These are phyloP conservation scores for Clistopyga incitator DNA, from an alignment of 2,888 invertebrate species.

Conservation along the genomic window DNA sequence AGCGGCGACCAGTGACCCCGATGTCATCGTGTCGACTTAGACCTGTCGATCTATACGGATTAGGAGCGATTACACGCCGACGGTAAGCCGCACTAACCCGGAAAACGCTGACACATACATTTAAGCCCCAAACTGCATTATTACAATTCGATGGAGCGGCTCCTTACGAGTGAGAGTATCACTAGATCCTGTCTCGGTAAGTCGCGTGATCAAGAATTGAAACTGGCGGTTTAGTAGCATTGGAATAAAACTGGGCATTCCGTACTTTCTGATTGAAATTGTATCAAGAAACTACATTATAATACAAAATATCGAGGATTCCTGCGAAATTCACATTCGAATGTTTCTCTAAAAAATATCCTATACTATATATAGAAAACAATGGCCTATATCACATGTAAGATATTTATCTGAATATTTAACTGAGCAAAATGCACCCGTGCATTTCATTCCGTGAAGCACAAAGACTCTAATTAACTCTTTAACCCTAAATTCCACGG, in stretches of 20 bases:
- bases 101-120: neutral
- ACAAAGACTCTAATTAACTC: too few species aligned
- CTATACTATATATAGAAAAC: too few species aligned
- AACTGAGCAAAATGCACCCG: too few species aligned
- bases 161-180: neutral
- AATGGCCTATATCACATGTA: too few species aligned
- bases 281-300: too few species aligned
- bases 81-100: neutral
- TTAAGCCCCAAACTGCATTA: neutral
- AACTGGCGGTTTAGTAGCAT: neutral
- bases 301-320: too few species aligned
- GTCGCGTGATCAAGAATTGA: neutral
- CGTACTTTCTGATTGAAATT: neutral
- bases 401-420: too few species aligned
- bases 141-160: neutral
- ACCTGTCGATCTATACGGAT: slow-evolving; percentile 16
- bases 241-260: neutral
- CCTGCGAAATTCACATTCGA: too few species aligned
- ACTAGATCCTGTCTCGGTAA: neutral
- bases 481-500: too few species aligned
- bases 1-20: slow-evolving; percentile 41
- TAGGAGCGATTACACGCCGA: slow-evolving; percentile 3
- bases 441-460: too few species aligned
- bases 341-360: too few species aligned
- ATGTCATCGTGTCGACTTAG: slow-evolving; percentile 26